A percentile compares a stretch with the other conserved stretches of the same genome.
phyloP scores from a whole-genome alignment of 2,797 vertebrate genomes.

The Myotis findleyi region DNA sequence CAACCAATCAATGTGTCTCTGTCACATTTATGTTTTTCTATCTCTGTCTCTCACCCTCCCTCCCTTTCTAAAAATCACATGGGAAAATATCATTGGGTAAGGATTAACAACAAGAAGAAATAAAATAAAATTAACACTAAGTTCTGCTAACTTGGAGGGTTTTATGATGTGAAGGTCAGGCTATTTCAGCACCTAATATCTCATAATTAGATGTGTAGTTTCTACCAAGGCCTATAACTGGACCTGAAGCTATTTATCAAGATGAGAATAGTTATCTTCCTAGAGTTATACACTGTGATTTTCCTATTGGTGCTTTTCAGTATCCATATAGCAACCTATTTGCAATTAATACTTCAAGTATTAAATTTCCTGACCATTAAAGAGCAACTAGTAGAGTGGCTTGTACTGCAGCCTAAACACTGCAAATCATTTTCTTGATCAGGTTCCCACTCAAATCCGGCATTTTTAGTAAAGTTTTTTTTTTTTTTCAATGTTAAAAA shows the following conservation, averaged over 20 bases:
- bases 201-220: background rate
- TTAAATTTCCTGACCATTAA: background rate
- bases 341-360: background rate
- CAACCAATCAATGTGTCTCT: no score
- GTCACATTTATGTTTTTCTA: no score
- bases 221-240: background rate
- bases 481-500: background rate
- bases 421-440: background rate
- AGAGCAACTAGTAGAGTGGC: no score
- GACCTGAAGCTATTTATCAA: background rate
- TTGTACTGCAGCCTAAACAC: background rate
- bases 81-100: no score
- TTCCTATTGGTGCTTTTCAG: background rate
- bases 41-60: no score
- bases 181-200: background rate
- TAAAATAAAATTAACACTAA: no score
- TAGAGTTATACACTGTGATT: background rate
- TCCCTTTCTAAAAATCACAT: no score
- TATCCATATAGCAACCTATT: background rate
- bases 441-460: background rate
- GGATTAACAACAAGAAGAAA: no score
- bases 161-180: background rate
- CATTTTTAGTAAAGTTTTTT: background rate
- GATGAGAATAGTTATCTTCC: background rate
- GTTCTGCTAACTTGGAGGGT: background rate